Base-by-base conservation (phyloP, 2,113 vertebrate species). In the Zosterops borbonicus region DNA sequence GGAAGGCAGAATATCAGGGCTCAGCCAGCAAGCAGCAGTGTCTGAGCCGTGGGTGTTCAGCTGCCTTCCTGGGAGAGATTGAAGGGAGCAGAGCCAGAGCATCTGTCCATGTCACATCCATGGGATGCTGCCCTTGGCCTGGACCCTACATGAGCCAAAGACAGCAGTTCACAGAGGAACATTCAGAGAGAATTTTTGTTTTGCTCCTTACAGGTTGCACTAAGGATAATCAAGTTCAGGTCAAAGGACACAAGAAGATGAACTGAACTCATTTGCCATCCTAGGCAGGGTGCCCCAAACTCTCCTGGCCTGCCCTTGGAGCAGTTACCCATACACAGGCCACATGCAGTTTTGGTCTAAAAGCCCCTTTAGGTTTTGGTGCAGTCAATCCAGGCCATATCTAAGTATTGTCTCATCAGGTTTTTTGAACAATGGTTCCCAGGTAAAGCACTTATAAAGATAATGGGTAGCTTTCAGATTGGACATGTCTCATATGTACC, bases 71-170 rank as follows among this genome's bases (percentile, higher is more conserved):
- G 6, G 33, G 68, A 47, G 37, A 35, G 53, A 31, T 6, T 17
- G 22, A 50, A 67, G 56, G 44, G 53, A 47, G 62, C 47, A 73
- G 80, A 86, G 22, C 12, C 25, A 24, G 29, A 75, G 24, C 25
- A 25, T 7, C 35, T 7, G 0, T 39, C 39, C 39, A 39, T 39
- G 3, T 77, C 46, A 50, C 75, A 58, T 31, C 6, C 0, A 0
- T 7, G 27, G 42, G 31, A 24, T 55, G 33, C 35, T 87, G 41
- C 37, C 29, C 41, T 47, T 18, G 55, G 25, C 31, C 28, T 86
- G 20, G 11, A 59, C 19, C 17, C 49, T 15, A 31, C 20, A 14
- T 4, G 5, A 55, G 20, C 28, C 25, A 46, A 16, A 37, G 9
- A 15, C 2, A 11, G 52, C 22, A 16, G 5, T 17, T 87, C 33